phyloP scores from a whole-genome alignment of 2,888 invertebrate species.

The Ennomos erosarius region DNA sequence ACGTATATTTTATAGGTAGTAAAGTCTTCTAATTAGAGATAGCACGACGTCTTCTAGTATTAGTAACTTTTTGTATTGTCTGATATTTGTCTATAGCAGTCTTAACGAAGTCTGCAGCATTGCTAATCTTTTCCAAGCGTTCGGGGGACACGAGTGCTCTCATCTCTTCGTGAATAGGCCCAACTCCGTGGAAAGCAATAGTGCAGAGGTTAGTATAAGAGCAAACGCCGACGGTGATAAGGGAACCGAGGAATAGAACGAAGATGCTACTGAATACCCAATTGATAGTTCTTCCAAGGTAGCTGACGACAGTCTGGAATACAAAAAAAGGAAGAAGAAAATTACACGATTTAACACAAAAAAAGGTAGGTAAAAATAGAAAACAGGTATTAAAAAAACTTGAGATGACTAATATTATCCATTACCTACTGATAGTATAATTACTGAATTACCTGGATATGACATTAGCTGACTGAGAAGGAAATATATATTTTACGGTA shows the following conservation, averaged over 20 bases:
- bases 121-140: slow-evolving; percentile 84
- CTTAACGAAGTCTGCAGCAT: slow-evolving; percentile 85
- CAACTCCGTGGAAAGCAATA: slow-evolving; percentile 85
- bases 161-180: slow-evolving; percentile 85
- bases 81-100: slow-evolving; percentile 87
- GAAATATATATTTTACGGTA: no score
- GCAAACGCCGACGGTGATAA: slow-evolving; percentile 80
- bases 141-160: slow-evolving; percentile 85
- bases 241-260: slow-evolving; percentile 80
- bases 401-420: no score
- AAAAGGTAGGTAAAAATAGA: no score
- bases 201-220: slow-evolving; percentile 87
- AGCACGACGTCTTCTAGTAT: slow-evolving; percentile 59
- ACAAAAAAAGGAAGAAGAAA: slow-evolving; percentile 11
- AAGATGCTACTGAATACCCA: slow-evolving; percentile 73
- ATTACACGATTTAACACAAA: no score
- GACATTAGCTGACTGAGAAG: no score
- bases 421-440: no score
- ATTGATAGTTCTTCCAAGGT: slow-evolving; percentile 64
- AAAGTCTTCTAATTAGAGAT: slow-evolving; percentile 38
- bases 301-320: slow-evolving; percentile 71
- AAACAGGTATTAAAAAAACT: no score
- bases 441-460: no score
- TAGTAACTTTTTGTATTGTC: slow-evolving; percentile 68
- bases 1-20: neutral